phyloP scores from a whole-genome alignment of 2,797 vertebrate genomes.

The Ataeniobius toweri region DNA sequence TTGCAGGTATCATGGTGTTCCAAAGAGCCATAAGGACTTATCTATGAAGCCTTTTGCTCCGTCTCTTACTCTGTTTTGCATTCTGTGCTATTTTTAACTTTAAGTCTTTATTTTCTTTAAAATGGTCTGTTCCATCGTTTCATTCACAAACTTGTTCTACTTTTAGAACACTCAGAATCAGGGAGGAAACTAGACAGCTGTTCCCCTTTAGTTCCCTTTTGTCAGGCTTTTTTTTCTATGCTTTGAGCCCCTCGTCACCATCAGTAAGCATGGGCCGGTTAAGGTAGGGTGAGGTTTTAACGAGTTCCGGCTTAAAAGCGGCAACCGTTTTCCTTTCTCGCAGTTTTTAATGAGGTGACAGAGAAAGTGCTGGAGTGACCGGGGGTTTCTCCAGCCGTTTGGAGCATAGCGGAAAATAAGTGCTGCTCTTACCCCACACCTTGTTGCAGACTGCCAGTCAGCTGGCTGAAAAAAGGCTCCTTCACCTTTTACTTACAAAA shows the following conservation, averaged over 20 bases:
- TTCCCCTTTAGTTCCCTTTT: conserved; percentile 17
- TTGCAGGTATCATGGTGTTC: conserved; percentile 7
- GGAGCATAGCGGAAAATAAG: not conserved
- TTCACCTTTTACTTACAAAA: not conserved
- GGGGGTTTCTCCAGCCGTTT: not conserved
- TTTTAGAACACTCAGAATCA: not conserved
- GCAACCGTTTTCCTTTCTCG: not conserved
- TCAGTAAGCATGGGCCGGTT: not conserved
- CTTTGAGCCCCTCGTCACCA: no score
- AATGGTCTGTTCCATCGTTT: not conserved
- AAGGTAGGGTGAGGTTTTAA: not conserved
- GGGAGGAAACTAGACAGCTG: conserved; percentile 17
- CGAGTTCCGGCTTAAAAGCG: not conserved
- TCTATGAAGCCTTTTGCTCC: not conserved
- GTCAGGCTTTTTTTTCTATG: not conserved
- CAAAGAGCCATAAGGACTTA: not conserved
- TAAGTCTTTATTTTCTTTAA: not conserved
- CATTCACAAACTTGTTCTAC: not conserved
- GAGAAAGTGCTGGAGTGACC: not conserved
- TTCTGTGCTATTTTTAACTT: not conserved
- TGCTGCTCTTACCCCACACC: not conserved
- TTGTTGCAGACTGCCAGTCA: not conserved
- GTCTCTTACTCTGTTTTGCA: not conserved
- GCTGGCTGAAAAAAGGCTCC: not conserved
- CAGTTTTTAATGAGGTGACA: not conserved